phyloP scores from a whole-genome alignment of 2,113 vertebrate species.

The Pachycephala philippinensis region DNA sequence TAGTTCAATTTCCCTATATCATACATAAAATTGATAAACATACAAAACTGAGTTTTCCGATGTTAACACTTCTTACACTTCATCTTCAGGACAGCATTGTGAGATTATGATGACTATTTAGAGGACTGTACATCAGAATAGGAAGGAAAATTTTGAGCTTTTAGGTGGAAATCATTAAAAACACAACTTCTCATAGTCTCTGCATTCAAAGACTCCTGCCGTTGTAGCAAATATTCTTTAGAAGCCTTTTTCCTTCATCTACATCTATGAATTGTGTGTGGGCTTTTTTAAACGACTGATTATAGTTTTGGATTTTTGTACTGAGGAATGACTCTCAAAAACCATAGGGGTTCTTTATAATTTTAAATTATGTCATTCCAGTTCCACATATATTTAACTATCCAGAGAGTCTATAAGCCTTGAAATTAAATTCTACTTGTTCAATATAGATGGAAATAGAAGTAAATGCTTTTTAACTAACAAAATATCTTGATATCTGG shows the following conservation, averaged over 20 bases:
- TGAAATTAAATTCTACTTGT: not conserved
- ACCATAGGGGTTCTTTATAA: not conserved
- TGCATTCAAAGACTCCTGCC: not conserved
- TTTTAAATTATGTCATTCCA: not conserved
- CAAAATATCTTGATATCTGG: not conserved
- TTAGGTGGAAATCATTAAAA: not conserved
- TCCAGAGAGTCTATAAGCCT: not conserved
- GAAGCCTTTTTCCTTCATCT: not conserved
- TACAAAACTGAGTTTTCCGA: not conserved
- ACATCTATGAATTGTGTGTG: fast-evolving
- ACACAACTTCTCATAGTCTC: not conserved
- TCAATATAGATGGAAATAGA: not conserved
- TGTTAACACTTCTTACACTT: not conserved
- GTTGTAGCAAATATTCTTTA: not conserved
- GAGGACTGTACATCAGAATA: not conserved
- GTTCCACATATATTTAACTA: not conserved
- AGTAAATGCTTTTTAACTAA: not conserved
- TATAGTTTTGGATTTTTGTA: not conserved
- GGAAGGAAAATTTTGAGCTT: not conserved
- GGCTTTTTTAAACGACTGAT: not conserved
- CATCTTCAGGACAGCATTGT: not conserved
- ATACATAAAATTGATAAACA: not conserved
- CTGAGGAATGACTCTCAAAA: not conserved
- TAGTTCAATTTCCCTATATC: not conserved
- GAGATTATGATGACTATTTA: not conserved